These are phyloP conservation scores for Tachycineta bicolor DNA, from an alignment of 2,113 vertebrate genomes.

Conservation along the genomic window DNA sequence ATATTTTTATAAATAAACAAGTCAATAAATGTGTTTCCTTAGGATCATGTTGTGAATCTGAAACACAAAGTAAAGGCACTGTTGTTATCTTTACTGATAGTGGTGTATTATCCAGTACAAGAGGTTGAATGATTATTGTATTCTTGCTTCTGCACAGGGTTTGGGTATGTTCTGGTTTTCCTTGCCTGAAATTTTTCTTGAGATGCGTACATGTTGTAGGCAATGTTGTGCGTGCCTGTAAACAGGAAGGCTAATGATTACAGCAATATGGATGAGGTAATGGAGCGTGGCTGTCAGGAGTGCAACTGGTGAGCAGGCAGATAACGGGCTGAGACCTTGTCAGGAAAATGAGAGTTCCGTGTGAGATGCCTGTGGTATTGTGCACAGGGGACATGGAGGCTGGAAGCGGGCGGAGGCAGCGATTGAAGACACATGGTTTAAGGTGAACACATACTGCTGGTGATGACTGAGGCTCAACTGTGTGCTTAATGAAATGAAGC, in stretches of 20 bases:
- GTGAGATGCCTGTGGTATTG: not conserved
- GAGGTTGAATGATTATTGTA: not conserved
- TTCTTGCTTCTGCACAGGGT: not conserved
- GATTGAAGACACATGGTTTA: not conserved
- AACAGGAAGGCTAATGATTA: not conserved
- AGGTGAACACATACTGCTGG: not conserved
- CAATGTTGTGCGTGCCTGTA: fast-evolving
- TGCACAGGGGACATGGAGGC: not conserved
- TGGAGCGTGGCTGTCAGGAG: not conserved
- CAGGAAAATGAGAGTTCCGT: not conserved
- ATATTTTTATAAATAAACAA: not conserved
- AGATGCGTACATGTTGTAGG: not conserved
- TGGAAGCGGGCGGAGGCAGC: not conserved
- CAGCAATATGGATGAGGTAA: not conserved
- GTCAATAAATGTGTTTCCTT: not conserved
- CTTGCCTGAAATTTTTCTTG: not conserved
- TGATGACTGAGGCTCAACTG: not conserved
- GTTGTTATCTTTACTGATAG: not conserved
- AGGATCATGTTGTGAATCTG: not conserved
- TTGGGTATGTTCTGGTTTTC: not conserved
- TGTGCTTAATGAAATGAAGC: not conserved
- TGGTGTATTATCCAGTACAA: not conserved
- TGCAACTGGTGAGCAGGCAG: not conserved
- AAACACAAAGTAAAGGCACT: not conserved
- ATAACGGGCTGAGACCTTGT: not conserved